Conservation (phyloP, 2,888 invertebrate species). For the Tolmerus cingulatus region DNA sequence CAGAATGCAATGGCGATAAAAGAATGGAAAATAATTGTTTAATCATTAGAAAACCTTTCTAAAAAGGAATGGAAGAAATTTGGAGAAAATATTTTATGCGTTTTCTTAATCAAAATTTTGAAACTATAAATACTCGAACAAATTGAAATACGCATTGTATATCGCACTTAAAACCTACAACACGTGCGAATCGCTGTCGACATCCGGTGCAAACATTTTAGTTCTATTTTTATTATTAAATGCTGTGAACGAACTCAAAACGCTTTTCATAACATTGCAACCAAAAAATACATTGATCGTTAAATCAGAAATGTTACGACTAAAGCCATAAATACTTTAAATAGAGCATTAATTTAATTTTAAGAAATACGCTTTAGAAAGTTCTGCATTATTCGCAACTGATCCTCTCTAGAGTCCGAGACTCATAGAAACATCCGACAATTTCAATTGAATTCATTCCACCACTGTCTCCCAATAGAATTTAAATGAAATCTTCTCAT, state of each 20-base stretch:
- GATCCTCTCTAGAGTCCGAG: neutral
- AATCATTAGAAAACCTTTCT: too few species aligned
- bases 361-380: neutral
- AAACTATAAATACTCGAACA: too few species aligned
- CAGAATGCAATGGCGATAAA: too few species aligned
- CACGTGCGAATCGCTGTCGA: neutral
- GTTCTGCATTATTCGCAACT: neutral
- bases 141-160: neutral
- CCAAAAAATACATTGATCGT: neutral
- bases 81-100: too few species aligned
- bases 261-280: neutral
- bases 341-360: neutral
- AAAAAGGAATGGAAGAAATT: too few species aligned
- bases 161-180: neutral
- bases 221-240: neutral
- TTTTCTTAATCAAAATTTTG: too few species aligned
- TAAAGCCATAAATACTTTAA: neutral
- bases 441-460: slow-evolving; percentile 9
- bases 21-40: too few species aligned
- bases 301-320: neutral
- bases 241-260: neutral
- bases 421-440: neutral
- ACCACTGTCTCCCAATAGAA: neutral
- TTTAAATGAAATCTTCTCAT: slow-evolving; percentile 2
- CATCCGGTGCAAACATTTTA: neutral